A percentile compares a stretch with the other conserved stretches of the same genome.
Evolutionary conservation across 1,140 invertebrate species (phyloP).

Genomic region (Sarcophaga bullata): DNA sequence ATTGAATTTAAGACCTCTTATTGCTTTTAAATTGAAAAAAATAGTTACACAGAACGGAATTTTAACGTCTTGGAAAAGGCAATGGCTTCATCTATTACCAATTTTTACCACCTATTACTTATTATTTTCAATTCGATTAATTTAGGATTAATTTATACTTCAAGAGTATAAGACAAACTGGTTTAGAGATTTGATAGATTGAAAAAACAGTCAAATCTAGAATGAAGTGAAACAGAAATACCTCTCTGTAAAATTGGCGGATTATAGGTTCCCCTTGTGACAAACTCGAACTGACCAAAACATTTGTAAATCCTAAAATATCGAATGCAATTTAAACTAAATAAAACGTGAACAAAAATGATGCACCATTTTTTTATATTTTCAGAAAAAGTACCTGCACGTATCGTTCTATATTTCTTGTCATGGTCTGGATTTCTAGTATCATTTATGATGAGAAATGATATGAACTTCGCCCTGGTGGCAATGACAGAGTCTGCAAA

Average conservation of each 20-base stretch:
- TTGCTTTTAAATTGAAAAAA: too few species aligned
- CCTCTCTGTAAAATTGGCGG: not conserved
- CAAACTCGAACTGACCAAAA: not conserved
- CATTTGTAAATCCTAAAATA: not conserved
- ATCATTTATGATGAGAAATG: conserved; percentile 81
- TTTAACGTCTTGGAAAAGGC: too few species aligned
- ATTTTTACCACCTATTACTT: too few species aligned
- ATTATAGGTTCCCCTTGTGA: too few species aligned
- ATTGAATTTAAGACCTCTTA: too few species aligned
- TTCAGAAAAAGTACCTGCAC: conserved; percentile 69
- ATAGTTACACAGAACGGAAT: too few species aligned
- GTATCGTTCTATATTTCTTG: conserved; percentile 75
- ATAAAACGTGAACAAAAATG: not conserved
- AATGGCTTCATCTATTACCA: too few species aligned
- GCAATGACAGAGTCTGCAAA: conserved; percentile 69
- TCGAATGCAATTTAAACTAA: not conserved
- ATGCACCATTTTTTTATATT: conserved; percentile 39
- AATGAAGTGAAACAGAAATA: too few species aligned
- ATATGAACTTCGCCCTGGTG: conserved; percentile 78
- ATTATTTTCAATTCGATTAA: too few species aligned
- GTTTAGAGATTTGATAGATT: not conserved
- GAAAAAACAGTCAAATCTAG: not conserved
- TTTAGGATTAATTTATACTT: too few species aligned
- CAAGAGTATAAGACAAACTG: too few species aligned
- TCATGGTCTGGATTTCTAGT: conserved; percentile 79